Percentiles rank a stretch among this genome's conserved stretches.
phyloP scores from a whole-genome alignment of 2,888 invertebrate genomes.

The Acronicta aceris region DNA sequence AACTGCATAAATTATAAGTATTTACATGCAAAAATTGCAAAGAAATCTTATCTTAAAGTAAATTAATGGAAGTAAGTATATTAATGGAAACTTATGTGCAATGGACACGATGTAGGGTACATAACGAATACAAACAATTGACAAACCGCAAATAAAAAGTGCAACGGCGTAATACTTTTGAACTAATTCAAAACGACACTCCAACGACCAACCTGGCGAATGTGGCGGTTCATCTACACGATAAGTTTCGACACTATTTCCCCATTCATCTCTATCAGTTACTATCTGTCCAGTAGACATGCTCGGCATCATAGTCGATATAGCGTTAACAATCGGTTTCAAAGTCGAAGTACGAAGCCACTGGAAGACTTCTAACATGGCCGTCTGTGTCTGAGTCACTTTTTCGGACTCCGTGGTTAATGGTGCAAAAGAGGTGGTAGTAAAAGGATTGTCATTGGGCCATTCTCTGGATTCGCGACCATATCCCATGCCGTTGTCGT shows the following conservation, averaged over 20 bases:
- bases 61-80: conserved; percentile 35
- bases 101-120: conserved; percentile 60
- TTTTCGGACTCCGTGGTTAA: conserved; percentile 82
- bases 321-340: conserved; percentile 82
- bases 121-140: conserved; percentile 61
- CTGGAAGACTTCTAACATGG: conserved; percentile 87
- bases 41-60: conserved; percentile 44
- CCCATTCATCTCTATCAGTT: conserved; percentile 84
- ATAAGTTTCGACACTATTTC: conserved; percentile 85
- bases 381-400: conserved; percentile 85
- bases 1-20: conserved; percentile 31
- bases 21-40: conserved; percentile 61
- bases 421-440: conserved; percentile 83
- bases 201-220: conserved; percentile 88
- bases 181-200: conserved; percentile 78
- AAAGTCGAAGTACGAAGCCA: conserved; percentile 85
- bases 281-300: conserved; percentile 75
- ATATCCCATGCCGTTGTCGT: conserved; percentile 79
- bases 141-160: conserved; percentile 81
- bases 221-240: conserved; percentile 88
- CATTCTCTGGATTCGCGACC: conserved; percentile 82
- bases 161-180: conserved; percentile 78
- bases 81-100: conserved; percentile 57
- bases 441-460: conserved; percentile 87
- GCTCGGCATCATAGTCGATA: conserved; percentile 76